Percentiles rank a stretch among this genome's conserved stretches.
Conservation (phyloP, 2,113 vertebrate genomes). For the Riparia riparia region DNA sequence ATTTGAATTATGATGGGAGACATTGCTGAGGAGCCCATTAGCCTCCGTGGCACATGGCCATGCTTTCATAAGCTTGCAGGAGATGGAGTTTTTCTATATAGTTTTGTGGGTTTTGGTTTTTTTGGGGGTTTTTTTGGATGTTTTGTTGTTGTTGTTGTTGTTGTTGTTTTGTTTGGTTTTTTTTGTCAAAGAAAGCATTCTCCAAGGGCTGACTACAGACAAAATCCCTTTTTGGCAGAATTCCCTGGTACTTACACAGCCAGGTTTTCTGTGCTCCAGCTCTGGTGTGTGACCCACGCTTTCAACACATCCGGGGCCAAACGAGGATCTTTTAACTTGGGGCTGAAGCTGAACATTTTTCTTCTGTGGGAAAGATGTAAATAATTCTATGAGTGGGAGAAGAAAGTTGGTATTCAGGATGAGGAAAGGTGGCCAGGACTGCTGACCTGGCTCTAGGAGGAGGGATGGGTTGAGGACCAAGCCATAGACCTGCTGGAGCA, state of each 20-base stretch:
- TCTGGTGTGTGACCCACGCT: background rate
- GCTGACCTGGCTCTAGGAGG: background rate
- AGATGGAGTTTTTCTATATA: background rate
- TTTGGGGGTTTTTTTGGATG: too few species aligned
- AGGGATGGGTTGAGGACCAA: background rate
- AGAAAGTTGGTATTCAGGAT: background rate
- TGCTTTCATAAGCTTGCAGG: background rate
- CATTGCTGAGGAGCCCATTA: background rate
- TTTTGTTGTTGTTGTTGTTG: background rate
- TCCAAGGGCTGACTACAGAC: background rate
- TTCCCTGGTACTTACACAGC: background rate
- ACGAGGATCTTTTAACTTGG: background rate
- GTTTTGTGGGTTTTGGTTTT: too few species aligned
- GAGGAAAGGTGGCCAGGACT: background rate
- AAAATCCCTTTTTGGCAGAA: slow-evolving; percentile 6
- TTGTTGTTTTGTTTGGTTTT: background rate
- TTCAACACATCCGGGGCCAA: background rate
- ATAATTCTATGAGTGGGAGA: background rate
- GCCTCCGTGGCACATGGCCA: background rate
- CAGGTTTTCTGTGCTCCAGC: background rate
- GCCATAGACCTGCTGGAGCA: background rate
- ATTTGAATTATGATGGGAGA: background rate
- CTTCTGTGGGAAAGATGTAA: background rate
- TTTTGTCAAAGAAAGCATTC: background rate
- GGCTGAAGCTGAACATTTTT: background rate